phyloP scores from a whole-genome alignment of 2,888 invertebrate species.

The Xylophagus ater region DNA sequence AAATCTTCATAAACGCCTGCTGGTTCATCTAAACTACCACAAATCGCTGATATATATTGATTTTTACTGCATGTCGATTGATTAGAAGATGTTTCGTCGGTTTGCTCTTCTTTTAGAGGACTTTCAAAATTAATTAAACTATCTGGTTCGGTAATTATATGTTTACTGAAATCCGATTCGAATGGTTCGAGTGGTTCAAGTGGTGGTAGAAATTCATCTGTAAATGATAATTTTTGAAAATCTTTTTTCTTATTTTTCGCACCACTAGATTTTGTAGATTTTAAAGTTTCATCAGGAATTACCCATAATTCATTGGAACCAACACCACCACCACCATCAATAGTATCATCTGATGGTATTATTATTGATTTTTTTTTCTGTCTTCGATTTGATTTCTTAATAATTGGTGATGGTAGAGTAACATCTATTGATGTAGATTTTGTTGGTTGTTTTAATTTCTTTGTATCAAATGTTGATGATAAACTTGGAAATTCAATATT shows the following conservation, averaged over 20 bases:
- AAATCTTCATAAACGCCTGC: no score
- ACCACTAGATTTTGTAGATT: conserved; percentile 13
- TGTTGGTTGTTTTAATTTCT: conserved; percentile 11
- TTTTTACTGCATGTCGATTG: no score
- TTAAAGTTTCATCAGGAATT: conserved; percentile 14
- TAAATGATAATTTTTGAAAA: conserved; percentile 13
- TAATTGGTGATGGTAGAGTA: no score
- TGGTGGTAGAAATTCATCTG: conserved; percentile 24
- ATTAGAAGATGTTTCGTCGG: no score
- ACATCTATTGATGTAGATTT: no score
- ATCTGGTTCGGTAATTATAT: conserved; percentile 18
- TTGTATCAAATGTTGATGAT: conserved; percentile 4
- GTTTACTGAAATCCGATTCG: conserved; percentile 19
- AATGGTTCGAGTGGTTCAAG: conserved; percentile 27
- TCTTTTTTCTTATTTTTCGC: conserved; percentile 16
- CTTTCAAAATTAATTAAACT: conserved; percentile 38
- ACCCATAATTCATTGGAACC: background rate
- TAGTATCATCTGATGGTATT: background rate
- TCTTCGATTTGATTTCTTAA: no score
- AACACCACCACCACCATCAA: conserved; percentile 6
- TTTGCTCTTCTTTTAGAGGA: conserved; percentile 26
- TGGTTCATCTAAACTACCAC: no score
- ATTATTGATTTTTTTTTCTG: conserved; percentile 1
- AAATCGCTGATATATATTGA: no score
- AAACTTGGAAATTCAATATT: conserved; percentile 12